Base-by-base conservation (phyloP, 2,888 invertebrate genomes). In the Celastrina argiolus region DNA sequence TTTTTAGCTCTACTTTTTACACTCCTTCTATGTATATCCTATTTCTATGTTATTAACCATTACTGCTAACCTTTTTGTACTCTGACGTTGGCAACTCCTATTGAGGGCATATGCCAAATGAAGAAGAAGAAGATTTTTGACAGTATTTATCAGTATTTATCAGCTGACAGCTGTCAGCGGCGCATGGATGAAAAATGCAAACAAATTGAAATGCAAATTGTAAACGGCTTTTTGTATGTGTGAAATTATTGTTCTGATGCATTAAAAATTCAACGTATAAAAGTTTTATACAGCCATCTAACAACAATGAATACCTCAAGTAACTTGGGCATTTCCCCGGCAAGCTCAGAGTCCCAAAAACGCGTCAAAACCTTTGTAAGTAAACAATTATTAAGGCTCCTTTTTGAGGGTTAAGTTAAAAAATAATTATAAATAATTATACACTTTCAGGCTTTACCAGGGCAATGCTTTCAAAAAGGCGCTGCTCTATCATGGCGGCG, bases 401-500 rank as follows among this genome's bases (percentile, higher is more conserved):
- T 14, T 6, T 28, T 42, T 42, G 51, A 22, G 14, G 51, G 51
- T 51, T 51, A 51, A 22, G 22, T 26, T 26, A 3, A n/a, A n/a
- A n/a, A 18, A 42, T 42, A 51, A 5, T 14, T 2, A 41, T 41
- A 41, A 12, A 51, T 51, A 4, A 12, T 22, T 22, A 10, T 36
- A 26, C 5, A 69, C 70, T 73, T 82, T 79, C 78, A 90, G 91
- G 73, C 78, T 71, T 74, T 90, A 70, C 82, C 84, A 0, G 84
- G 83, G 2, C 84, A 84, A 81, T 87, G 87, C 69, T 85, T 87
- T 34, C 80, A 83, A 71, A 84, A 84, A 70, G 73, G 80, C 28
- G 77, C 82, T 0, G 87, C 81, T 2, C 86, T 86, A 69, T 74
- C 80, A 1, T 91, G 88, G 88, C 80, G 88, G 66, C 80, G 82